These are phyloP conservation scores for Temnothorax curvispinosus DNA, from an alignment of 1,140 invertebrate species.

Conservation along the genomic window DNA sequence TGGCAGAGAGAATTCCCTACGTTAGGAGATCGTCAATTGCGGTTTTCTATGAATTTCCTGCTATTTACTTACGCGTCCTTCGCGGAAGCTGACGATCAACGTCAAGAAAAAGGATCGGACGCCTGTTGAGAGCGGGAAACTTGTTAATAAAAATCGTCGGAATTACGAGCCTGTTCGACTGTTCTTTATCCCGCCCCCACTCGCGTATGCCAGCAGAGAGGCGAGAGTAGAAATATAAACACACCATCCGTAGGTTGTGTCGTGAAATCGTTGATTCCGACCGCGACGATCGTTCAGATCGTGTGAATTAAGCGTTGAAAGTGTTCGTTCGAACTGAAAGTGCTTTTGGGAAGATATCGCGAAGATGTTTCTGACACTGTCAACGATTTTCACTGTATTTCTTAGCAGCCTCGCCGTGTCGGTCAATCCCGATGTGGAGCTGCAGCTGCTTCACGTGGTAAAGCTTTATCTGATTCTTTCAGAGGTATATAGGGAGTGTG, in stretches of 20 bases:
- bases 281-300: conserved; percentile 20
- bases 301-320: not conserved
- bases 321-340: not conserved
- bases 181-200: conserved; percentile 78
- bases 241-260: conserved; percentile 72
- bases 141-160: conserved; percentile 66
- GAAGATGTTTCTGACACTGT: conserved; percentile 31
- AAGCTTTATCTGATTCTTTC: conserved; percentile 54
- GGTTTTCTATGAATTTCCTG: conserved; percentile 37
- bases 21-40: not conserved
- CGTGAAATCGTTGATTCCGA: conserved; percentile 75
- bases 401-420: conserved; percentile 47
- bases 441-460: conserved; percentile 82
- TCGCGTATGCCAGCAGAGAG: conserved; percentile 66
- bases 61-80: conserved; percentile 63
- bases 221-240: conserved; percentile 74
- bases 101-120: conserved; percentile 66
- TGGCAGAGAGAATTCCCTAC: conserved; percentile 2
- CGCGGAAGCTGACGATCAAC: conserved; percentile 27
- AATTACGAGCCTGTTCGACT: conserved; percentile 70
- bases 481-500: not conserved
- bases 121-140: conserved; percentile 53
- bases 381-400: conserved; percentile 3
- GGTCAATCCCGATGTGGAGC: conserved; percentile 70
- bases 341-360: not conserved